phyloP scores from a whole-genome alignment of 2,797 vertebrate genomes.

The Vipera ursinii region DNA sequence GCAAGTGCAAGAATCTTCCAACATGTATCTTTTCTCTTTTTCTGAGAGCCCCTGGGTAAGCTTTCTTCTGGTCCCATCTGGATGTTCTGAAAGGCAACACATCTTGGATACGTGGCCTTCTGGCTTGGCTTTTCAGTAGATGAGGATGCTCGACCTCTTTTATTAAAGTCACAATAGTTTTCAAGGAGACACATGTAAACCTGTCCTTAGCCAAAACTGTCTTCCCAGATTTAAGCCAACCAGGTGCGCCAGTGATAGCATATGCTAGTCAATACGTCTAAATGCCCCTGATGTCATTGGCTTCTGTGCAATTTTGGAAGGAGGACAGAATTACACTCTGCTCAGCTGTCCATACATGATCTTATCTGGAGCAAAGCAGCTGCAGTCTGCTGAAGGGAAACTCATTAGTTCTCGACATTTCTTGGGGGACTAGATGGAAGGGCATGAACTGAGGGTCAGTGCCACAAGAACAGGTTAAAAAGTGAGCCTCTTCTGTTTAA shows the following conservation, averaged over 20 bases:
- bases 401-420: not conserved
- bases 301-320: not conserved
- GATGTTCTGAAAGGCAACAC: not conserved
- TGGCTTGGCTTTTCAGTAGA: not conserved
- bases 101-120: not conserved
- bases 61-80: not conserved
- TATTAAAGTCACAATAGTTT: not conserved
- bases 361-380: not conserved
- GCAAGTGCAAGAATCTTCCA: not conserved
- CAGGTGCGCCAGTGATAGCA: not conserved
- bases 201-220: not conserved
- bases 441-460: accelerated
- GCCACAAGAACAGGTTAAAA: not conserved
- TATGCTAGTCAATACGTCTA: accelerated
- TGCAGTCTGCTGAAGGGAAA: not conserved
- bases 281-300: not conserved
- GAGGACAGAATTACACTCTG: not conserved
- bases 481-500: not conserved
- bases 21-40: not conserved
- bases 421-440: not conserved
- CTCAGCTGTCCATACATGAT: not conserved
- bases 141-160: not conserved
- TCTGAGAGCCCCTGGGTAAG: not conserved
- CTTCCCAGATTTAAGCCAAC: not conserved
- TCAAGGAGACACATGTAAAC: not conserved